Evolutionary conservation across 2,888 invertebrate species (phyloP).

Genomic region (Harpagoxenus sublaevis): DNA sequence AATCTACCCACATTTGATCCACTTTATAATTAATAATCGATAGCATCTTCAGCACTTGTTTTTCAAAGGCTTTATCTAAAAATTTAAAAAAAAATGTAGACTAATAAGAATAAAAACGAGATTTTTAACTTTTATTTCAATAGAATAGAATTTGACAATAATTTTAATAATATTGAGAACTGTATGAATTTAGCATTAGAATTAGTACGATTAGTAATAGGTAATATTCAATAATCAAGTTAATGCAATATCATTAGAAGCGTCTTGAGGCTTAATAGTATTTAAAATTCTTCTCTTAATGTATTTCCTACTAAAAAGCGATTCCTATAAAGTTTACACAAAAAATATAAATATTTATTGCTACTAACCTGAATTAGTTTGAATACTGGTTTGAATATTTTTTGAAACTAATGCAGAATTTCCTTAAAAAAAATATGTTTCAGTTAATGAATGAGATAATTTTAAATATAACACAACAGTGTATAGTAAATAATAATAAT

Average conservation of each 20-base stretch:
- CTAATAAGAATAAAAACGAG: neutral
- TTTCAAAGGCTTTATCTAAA: too few relatives aligned
- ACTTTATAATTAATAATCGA: conserved; percentile 9
- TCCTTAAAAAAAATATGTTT: neutral
- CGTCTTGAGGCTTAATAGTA: neutral
- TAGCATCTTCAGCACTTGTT: too few relatives aligned
- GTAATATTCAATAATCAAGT: neutral
- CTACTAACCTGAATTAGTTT: conserved; percentile 18
- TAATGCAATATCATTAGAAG: conserved; percentile 6
- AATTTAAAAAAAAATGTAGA: too few relatives aligned
- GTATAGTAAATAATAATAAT: neutral
- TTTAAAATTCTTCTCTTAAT: conserved; percentile 5
- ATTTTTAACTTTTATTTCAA: conserved; percentile 5
- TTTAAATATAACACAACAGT: neutral
- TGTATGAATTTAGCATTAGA: conserved; percentile 5
- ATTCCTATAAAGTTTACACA: neutral
- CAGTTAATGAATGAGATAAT: neutral
- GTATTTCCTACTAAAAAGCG: neutral
- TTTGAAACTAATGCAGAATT: neutral
- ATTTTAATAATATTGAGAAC: conserved; percentile 7
- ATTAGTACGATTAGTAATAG: neutral
- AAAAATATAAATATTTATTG: conserved; percentile 15
- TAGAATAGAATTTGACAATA: conserved; percentile 9
- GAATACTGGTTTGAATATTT: neutral
- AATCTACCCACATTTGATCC: neutral